Evolutionary conservation across 2,888 invertebrate genomes (phyloP).

Genomic region (Drosophila neotestacea): DNA sequence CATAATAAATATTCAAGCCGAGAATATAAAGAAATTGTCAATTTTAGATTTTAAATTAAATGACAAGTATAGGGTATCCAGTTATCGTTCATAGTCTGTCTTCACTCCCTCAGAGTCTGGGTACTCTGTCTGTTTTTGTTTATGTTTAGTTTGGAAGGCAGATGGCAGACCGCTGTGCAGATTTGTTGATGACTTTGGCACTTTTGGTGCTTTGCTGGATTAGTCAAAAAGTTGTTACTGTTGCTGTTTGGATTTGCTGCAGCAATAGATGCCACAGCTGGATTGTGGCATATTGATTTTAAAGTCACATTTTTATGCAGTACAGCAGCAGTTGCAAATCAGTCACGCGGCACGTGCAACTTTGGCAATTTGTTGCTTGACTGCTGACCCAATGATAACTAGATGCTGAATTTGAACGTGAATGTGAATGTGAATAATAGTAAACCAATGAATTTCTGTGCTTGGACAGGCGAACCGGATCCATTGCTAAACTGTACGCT

Average conservation of each 20-base stretch:
- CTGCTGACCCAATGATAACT: conserved; percentile 33
- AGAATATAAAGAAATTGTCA: no score
- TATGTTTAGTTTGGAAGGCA: conserved; percentile 49
- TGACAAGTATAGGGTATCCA: neutral
- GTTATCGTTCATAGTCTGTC: neutral
- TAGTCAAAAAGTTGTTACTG: conserved; percentile 50
- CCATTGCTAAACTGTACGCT: conserved; percentile 90
- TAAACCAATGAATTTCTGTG: conserved; percentile 23
- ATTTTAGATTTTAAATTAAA: neutral
- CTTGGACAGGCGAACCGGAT: conserved; percentile 89
- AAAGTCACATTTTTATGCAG: conserved; percentile 31
- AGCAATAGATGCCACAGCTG: conserved; percentile 6
- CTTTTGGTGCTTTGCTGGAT: conserved; percentile 59
- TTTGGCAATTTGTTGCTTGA: conserved; percentile 67
- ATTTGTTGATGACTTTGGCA: conserved; percentile 77
- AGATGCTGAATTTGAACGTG: neutral
- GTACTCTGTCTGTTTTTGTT: conserved; percentile 52
- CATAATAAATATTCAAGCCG: no score
- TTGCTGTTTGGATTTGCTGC: conserved; percentile 10
- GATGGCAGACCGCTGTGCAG: conserved; percentile 49
- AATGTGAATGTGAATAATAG: conserved; percentile 25
- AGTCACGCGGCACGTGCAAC: conserved; percentile 50
- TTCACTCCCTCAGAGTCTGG: no score
- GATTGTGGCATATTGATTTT: conserved; percentile 60
- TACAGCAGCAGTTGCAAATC: conserved; percentile 30